Evolutionary conservation across 2,888 invertebrate species (phyloP), one percentile per base, ranked within the genome.

Genomic region (Ecdyonurus torrentis): DNA sequence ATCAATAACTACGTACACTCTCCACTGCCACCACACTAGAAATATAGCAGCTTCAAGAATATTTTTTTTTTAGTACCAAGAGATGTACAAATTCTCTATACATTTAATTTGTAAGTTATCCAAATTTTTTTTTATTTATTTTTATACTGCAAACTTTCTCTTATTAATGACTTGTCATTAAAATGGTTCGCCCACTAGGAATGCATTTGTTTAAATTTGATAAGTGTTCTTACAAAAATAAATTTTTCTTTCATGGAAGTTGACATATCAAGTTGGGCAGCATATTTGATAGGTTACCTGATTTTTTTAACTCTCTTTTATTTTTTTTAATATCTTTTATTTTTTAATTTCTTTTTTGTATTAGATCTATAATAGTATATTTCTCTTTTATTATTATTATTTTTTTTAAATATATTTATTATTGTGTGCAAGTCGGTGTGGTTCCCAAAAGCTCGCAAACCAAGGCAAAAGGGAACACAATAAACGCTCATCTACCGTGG

Each of bases 221-320:
- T 67, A 68, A 67, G 68, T 67, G 68, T 67, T 67, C 67, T 68
- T 68, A 68, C 66, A 68, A 68, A 68, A 68, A 68, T 68, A 68
- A 68, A 68, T 68, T 68, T 67, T 68, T 67, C 67, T 68, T 68
- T 68, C 66, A 63, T 67, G 68, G 68, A 68, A 68, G 68, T 68
- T 67, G 67, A 67, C 67, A 67, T 67, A 65, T 67, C 66, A 66
- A 67, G 66, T 67, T 67, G 68, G 68, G 68, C 68, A 68, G 68
- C 67, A 67, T 68, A 67, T 68, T 66, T 68, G 66, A 67, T 68
- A 67, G 66, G 66, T 67, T 67, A 67, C 67, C 67, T 67, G 67
- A 67, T 67, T 67, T 67, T 65, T 66, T n/a, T n/a, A n/a, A n/a
- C 65, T 66, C 50, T 50, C 50, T 50, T 50, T 50, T 50, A 18